These are phyloP conservation scores for Poicephalus gulielmi DNA, from an alignment of 2,113 vertebrate genomes.

Conservation along the genomic window DNA sequence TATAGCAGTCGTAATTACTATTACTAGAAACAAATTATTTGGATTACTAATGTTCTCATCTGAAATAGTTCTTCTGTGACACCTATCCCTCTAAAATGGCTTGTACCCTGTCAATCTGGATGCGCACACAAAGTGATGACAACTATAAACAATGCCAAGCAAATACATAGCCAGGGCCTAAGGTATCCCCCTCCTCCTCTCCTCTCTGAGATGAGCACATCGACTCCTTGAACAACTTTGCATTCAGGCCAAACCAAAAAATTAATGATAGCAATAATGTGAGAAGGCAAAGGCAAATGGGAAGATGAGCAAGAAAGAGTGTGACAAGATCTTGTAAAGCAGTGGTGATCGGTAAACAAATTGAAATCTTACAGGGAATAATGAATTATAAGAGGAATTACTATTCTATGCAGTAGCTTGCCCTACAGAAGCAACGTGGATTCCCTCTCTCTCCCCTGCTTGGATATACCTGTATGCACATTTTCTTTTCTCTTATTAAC, in stretches of 20 bases:
- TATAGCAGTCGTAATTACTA: neutral
- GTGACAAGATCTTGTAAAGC: neutral
- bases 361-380: neutral
- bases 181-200: neutral
- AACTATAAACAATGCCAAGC: neutral
- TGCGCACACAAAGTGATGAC: accelerated
- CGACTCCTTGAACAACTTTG: neutral
- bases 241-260: neutral
- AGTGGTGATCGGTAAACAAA: neutral
- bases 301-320: neutral
- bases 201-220: neutral
- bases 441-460: neutral
- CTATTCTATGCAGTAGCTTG: neutral
- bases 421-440: neutral
- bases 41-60: neutral
- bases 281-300: neutral
- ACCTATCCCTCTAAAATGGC: neutral
- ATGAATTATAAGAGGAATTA: neutral
- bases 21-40: neutral
- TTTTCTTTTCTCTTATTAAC: neutral
- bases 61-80: neutral
- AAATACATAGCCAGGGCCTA: neutral
- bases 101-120: neutral
- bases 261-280: neutral
- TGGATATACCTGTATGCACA: neutral